These are phyloP conservation scores for Adoxophyes honmai DNA, from an alignment of 1,140 invertebrate genomes.

Conservation along the genomic window DNA sequence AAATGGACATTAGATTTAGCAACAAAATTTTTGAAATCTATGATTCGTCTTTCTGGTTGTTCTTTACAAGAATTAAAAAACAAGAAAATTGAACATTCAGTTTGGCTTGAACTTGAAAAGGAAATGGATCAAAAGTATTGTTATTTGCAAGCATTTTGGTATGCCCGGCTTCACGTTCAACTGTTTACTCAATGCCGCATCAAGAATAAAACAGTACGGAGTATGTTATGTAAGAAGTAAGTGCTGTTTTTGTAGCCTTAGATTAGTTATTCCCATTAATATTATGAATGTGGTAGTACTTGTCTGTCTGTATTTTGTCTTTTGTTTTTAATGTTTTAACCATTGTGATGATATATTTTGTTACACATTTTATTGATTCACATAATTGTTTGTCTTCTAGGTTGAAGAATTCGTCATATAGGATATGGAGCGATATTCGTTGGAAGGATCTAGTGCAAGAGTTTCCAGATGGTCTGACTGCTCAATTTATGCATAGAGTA, in stretches of 20 bases:
- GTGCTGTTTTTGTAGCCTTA: conserved; percentile 20
- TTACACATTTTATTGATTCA: too few species aligned
- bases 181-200: conserved; percentile 48
- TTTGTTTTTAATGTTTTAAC: too few species aligned
- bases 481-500: conserved; percentile 38
- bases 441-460: conserved; percentile 51
- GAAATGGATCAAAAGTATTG: conserved; percentile 45
- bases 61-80: conserved; percentile 49
- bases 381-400: conserved; percentile 39
- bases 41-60: conserved; percentile 39
- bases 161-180: conserved; percentile 45
- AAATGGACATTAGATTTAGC: conserved; percentile 49
- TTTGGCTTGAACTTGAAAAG: conserved; percentile 47
- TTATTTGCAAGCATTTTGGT: conserved; percentile 50
- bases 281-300: too few species aligned
- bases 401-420: conserved; percentile 37
- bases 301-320: not conserved
- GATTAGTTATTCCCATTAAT: too few species aligned
- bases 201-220: conserved; percentile 41
- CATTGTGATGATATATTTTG: too few species aligned
- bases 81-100: conserved; percentile 39
- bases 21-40: conserved; percentile 43
- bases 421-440: conserved; percentile 55
- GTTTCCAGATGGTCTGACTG: conserved; percentile 49
- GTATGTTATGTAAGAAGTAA: conserved; percentile 44